phyloP scores from a whole-genome alignment of 2,113 vertebrate species.

The Eulemur macaco region DNA sequence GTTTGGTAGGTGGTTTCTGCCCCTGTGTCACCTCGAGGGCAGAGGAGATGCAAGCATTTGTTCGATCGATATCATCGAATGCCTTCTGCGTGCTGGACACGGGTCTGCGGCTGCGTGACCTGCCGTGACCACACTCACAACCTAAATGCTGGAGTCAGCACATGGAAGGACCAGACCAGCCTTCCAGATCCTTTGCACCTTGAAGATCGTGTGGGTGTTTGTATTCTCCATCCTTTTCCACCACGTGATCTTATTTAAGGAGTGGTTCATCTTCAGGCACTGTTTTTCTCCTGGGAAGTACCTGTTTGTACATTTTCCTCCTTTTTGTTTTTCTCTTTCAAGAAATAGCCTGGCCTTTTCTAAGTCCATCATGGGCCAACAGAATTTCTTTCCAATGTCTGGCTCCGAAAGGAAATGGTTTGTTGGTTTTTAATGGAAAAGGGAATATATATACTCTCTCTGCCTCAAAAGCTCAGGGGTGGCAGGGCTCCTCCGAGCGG shows the following conservation, averaged over 20 bases:
- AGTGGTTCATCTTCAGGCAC: neutral
- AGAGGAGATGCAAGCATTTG: too few relatives aligned
- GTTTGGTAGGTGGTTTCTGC: neutral
- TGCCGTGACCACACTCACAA: accelerated
- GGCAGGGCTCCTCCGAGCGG: neutral
- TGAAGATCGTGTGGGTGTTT: neutral
- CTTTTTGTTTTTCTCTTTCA: neutral
- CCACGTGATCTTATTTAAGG: neutral
- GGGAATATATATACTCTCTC: neutral
- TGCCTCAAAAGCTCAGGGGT: neutral
- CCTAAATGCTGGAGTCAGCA: neutral
- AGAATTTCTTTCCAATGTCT: neutral
- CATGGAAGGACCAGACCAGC: accelerated
- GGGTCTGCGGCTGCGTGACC: neutral
- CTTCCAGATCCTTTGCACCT: neutral
- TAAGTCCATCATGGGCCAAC: neutral
- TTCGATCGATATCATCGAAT: accelerated
- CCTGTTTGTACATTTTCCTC: neutral
- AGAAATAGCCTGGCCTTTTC: neutral
- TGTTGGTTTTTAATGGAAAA: neutral
- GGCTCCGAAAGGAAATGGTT: neutral
- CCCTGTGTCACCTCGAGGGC: neutral
- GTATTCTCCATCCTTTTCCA: neutral
- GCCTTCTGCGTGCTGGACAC: neutral
- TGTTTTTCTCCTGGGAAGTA: neutral